Base-by-base conservation (phyloP, 1,140 invertebrate genomes). In the Danaus melanippus region DNA sequence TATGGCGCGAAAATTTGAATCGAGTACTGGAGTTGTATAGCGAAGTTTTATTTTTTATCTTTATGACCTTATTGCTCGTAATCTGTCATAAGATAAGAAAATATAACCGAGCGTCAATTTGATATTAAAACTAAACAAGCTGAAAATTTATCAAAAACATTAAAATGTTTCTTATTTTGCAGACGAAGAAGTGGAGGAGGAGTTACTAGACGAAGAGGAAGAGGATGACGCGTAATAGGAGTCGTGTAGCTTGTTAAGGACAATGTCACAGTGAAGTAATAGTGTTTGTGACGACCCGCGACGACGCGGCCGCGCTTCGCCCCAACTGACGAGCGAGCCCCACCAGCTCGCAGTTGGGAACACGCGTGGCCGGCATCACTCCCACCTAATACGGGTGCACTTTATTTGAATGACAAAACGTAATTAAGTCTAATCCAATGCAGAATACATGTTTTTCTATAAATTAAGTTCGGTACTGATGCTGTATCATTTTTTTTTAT, bases 131-230 rank as follows among this genome's bases (percentile, higher is more conserved):
- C 21, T 32, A 32, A 32, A 32, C 21, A 32, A 32, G 21, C 21
- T 32, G 21, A 8, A 8, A 32, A 32, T 32, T 32, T 32, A 32
- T 32, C 21, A 32, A 8, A 32, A 32, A 32, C 21, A 32, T 32
- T 45, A 45, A 45, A 52, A 11, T 11, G 44, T 12, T 1, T 32
- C 9, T 17, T 58, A 61, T 48, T 56, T 90, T 88, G 53, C 84
- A 91, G 90, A 91, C 50, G 90, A 91, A 44, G 90, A 91, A 50
- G 89, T 84, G 12, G 86, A 88, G 54, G 86, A 88, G 49, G 86
- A 88, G 59, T 65, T 87, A 76, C 70, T 84, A 87, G 69, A 88
- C 81, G 90, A 89, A 67, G 90, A 90, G 61, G 90, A 88, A 63
- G 90, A 90, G 71, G 89, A 88, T 50, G 90, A 91, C 70, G 88